These are phyloP conservation scores for Gyrodactylus bullatarudis DNA, from an alignment of 1,140 invertebrate species.

Conservation along the genomic window DNA sequence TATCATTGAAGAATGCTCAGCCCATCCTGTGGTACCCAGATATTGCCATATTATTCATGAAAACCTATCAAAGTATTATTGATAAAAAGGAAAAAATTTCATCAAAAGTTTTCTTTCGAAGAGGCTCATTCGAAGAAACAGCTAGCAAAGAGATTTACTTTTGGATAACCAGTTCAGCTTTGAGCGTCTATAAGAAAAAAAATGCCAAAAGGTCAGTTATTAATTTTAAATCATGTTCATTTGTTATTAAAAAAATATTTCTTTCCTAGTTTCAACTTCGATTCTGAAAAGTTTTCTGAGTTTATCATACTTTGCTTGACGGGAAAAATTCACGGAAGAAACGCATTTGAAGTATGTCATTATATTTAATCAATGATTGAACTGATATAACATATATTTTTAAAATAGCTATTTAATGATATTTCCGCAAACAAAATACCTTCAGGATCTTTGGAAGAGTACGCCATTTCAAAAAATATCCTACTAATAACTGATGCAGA, in stretches of 20 bases:
- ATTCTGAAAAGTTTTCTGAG: background rate
- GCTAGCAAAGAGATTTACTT: background rate
- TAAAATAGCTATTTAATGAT: background rate
- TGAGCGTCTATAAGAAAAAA: background rate
- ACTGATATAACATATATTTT: background rate
- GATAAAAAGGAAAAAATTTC: background rate
- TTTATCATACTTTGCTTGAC: background rate
- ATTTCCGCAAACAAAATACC: background rate
- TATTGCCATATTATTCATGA: background rate
- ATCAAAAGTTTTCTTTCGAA: background rate
- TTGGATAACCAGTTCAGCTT: background rate
- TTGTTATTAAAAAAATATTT: background rate
- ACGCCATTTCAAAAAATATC: too few relatives aligned
- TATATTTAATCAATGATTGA: background rate
- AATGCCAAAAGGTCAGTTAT: background rate
- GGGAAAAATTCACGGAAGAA: background rate
- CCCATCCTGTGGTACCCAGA: background rate
- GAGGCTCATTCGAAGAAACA: background rate
- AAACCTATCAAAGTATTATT: background rate
- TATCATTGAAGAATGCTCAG: background rate
- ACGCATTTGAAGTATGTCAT: background rate
- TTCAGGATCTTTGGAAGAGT: background rate
- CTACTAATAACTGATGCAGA: background rate
- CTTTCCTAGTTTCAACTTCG: background rate
- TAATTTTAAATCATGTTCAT: background rate